Evolutionary conservation across 2,113 vertebrate genomes (phyloP), one percentile per base, ranked within the genome.

Genomic region (Brachyistius frenatus): DNA sequence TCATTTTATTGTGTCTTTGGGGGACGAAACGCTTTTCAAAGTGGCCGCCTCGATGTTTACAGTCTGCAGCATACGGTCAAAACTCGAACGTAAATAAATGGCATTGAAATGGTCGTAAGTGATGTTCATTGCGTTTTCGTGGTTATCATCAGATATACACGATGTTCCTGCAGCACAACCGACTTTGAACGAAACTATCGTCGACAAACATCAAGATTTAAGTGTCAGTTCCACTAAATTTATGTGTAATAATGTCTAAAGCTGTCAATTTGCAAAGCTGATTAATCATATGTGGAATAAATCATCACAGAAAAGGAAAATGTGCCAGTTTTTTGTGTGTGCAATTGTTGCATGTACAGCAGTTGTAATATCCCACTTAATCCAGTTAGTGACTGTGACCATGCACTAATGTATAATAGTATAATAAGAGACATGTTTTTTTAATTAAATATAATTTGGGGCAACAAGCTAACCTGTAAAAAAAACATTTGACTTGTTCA

Each of bases 131-230:
- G 33, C n/a, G 54, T 44, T 66, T 9, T 58, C 37, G 3, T 13
- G 2, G 52, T 58, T 68, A 50, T 50, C 16, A 3, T 50, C 14
- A 11, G 11, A 32, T 35, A 16, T 13, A 46, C 5, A 13, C 37
- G 33, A 13, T 66, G 13, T 73, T 39, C 41, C 63, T 55, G 55
- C 69, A 49, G 69, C 63, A 50, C 58, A 69, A 36, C 33, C 35
- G 8, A 68, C 50, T 37, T 52, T 69, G 65, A 64, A 64, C 52
- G 1, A 6, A 13, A 50, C 49, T n/a, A 50, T 52, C 49, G 35
- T n/a, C 55, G 16, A 15, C 16, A 35, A 61, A 54, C 32, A 46
- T 55, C 32, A 33, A 10, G n/a, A 67, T 49, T 67, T 30, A 23
- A 47, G 33, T 54, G 62, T 47, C 63, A 61, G 37, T 31, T 62